Evolutionary conservation across 1,140 invertebrate species (phyloP), one percentile per base, ranked within the genome.

Genomic region (Musca domestica): DNA sequence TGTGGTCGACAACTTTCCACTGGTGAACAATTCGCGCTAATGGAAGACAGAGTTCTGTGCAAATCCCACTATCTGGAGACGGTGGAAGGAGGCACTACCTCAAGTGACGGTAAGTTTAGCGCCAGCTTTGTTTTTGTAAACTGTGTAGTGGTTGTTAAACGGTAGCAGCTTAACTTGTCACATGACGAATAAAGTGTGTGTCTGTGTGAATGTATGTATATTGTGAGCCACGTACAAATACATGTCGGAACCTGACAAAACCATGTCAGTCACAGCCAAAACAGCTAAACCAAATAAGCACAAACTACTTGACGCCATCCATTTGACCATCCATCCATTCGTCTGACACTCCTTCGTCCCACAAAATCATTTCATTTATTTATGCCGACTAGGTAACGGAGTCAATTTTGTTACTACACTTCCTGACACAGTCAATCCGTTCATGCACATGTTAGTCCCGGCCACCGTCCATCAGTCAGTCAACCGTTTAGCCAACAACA

Each of bases 1-100:
- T 99, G 98, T 83, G 96, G 97, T 73, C 86, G 97, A 25, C 98
- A 99, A 83, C 85, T 99, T 34, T 95, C 92, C 49, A 99, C 96
- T 0, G 96, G 96, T 0, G 98, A 99, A 82, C 95, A 98, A 84
- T 99, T 99, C 84, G 95, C 95, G 2, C 86, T 99, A 22, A 90
- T 96, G 76, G 95, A 98, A 71, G 92, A 93, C 76, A 84, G 93
- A 72, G 90, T 98, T 51, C 87, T 98, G 41, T 98, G 96, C 85
- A 98, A 98, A 83, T 91, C 93, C 46, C 96, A 99, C 83, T 98
- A 96, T 84, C 84, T 96, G 71, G 96, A 98, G 83, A 90, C 93
- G 1, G 87, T 97, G 15, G 95, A 98, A 80, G 95, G 93, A 41
- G 93, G 93, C 63, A 92, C 88, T 71, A 94, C 92, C 20, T 93